Conservation (phyloP, 1,140 invertebrate species). For the Reticulitermes speratus region DNA sequence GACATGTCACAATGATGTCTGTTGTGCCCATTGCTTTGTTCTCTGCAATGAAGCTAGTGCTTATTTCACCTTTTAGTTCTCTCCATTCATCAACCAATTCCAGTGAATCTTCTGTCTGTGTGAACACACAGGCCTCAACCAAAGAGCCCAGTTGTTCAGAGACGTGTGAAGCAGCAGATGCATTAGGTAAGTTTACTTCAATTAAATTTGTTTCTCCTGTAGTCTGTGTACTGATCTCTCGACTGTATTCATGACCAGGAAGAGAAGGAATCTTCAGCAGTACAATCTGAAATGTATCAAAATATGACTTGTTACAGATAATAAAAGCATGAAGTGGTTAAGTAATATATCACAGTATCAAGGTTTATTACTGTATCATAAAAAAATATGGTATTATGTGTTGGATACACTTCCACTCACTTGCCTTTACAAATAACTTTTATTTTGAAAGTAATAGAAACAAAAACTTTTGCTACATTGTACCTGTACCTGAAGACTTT, state of each 20-base stretch:
- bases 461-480: too few relatives aligned
- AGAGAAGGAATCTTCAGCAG: conserved; percentile 8
- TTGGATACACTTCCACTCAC: too few relatives aligned
- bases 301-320: too few relatives aligned
- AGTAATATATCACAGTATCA: too few relatives aligned
- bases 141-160: conserved; percentile 9
- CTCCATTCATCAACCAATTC: background rate
- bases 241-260: conserved; percentile 10
- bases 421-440: too few relatives aligned
- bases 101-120: background rate
- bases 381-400: too few relatives aligned
- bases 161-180: background rate
- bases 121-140: conserved; percentile 24
- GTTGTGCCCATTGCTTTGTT: background rate
- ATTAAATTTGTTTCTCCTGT: background rate
- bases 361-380: too few relatives aligned
- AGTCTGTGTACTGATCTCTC: background rate
- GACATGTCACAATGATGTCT: conserved; percentile 25
- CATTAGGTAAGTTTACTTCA: background rate
- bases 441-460: too few relatives aligned
- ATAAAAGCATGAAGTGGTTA: too few relatives aligned
- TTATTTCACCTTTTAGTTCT: background rate
- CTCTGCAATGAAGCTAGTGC: background rate
- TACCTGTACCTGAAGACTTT: conserved; percentile 27
- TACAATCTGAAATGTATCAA: background rate